phyloP scores from a whole-genome alignment of 2,888 invertebrate genomes.

The Pollenia griseotomentosa region DNA sequence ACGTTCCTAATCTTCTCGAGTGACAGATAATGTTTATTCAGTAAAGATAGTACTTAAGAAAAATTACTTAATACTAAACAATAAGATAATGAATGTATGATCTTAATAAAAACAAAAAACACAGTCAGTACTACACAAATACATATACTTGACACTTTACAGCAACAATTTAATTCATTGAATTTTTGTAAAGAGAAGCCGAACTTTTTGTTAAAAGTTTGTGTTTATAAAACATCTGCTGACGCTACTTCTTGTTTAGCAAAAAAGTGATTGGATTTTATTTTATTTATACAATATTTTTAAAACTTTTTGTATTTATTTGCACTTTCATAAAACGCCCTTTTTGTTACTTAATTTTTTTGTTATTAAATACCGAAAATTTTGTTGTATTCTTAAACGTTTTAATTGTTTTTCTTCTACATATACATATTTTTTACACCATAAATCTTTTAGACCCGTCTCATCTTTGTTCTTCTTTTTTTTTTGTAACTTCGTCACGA shows the following conservation, averaged over 20 bases:
- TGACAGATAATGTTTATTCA: background rate
- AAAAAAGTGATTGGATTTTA: background rate
- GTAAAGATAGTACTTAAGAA: conserved; percentile 10
- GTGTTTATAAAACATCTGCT: conserved; percentile 19
- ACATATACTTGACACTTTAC: background rate
- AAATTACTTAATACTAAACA: conserved; percentile 1
- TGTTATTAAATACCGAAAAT: background rate
- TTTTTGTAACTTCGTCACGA: conserved; percentile 16
- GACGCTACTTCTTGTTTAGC: conserved; percentile 21
- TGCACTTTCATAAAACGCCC: background rate
- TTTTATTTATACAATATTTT: conserved; percentile 1
- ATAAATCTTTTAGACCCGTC: conserved; percentile 32
- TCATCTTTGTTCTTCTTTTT: conserved; percentile 1
- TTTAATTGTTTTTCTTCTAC: conserved; percentile 8
- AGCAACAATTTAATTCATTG: background rate
- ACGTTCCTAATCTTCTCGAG: conserved; percentile 57
- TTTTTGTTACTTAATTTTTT: background rate
- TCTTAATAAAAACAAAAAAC: conserved; percentile 23
- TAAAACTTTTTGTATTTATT: conserved; percentile 9
- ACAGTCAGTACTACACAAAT: background rate
- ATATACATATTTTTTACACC: conserved; percentile 5
- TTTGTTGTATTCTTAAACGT: background rate
- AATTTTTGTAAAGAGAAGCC: background rate
- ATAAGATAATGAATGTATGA: conserved; percentile 29
- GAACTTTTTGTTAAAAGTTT: conserved; percentile 1